phyloP scores from a whole-genome alignment of 2,113 vertebrate genomes.

The Vulpes ferrilata region DNA sequence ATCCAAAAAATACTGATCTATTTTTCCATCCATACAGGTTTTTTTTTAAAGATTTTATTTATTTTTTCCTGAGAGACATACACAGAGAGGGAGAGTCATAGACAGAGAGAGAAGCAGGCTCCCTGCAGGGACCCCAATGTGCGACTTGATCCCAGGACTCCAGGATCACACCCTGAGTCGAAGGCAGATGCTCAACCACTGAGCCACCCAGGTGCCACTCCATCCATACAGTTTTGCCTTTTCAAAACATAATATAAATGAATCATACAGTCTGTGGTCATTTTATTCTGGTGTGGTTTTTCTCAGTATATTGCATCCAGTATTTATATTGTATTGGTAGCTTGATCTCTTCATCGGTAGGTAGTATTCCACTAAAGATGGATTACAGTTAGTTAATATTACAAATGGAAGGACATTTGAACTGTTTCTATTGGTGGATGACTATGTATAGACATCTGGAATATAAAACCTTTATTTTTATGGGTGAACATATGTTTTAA shows the following conservation, averaged over 20 bases:
- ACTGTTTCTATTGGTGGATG: neutral
- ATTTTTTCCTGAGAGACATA: no score
- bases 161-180: no score
- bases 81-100: no score
- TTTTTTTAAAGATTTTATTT: no score
- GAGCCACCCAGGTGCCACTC: neutral
- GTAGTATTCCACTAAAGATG: neutral
- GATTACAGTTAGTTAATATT: neutral
- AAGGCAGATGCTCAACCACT: no score
- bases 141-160: no score
- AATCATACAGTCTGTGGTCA: neutral
- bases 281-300: neutral
- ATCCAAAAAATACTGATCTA: neutral
- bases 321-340: neutral
- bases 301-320: neutral
- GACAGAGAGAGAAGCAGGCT: no score
- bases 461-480: neutral
- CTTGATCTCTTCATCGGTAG: neutral
- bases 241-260: neutral
- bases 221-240: neutral
- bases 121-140: no score
- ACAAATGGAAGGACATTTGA: neutral
- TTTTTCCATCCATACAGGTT: neutral
- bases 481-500: neutral
- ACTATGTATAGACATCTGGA: neutral